A percentile compares a stretch with the other conserved stretches of the same genome.
phyloP scores from a whole-genome alignment of 2,797 vertebrate species.

The Tokudaia muenninki region DNA sequence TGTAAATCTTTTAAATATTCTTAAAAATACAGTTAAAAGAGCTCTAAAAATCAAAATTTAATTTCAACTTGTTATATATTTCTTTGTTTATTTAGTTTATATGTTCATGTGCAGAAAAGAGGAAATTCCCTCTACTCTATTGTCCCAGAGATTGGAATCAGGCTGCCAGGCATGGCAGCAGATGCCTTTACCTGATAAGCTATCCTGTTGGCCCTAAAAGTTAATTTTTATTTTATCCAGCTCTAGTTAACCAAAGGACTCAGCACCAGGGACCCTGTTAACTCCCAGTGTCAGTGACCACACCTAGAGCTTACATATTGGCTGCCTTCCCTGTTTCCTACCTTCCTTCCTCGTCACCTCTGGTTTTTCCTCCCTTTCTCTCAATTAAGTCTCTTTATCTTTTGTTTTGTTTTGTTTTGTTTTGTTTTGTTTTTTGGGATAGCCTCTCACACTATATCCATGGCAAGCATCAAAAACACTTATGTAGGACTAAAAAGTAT shows the following conservation, averaged over 20 bases:
- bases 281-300: not conserved
- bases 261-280: not conserved
- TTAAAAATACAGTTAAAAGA: not conserved
- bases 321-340: not conserved
- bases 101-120: not conserved
- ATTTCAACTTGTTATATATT: constrained; percentile 6
- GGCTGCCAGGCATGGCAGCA: not conserved
- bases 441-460: not conserved
- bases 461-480: not conserved
- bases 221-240: not conserved
- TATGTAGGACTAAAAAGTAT: not conserved
- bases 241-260: not conserved
- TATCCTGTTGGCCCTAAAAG: not conserved
- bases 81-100: not conserved
- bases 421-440: too few relatives aligned
- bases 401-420: too few relatives aligned
- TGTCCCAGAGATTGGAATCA: not conserved
- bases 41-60: not conserved
- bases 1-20: constrained; percentile 3
- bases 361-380: not conserved
- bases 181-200: not conserved
- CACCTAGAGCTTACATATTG: not conserved
- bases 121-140: not conserved
- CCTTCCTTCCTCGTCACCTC: not conserved
- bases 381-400: not conserved